Evolutionary conservation across 2,113 vertebrate genomes (phyloP), one percentile per base, ranked within the genome.

Genomic region (Scalopus aquaticus): DNA sequence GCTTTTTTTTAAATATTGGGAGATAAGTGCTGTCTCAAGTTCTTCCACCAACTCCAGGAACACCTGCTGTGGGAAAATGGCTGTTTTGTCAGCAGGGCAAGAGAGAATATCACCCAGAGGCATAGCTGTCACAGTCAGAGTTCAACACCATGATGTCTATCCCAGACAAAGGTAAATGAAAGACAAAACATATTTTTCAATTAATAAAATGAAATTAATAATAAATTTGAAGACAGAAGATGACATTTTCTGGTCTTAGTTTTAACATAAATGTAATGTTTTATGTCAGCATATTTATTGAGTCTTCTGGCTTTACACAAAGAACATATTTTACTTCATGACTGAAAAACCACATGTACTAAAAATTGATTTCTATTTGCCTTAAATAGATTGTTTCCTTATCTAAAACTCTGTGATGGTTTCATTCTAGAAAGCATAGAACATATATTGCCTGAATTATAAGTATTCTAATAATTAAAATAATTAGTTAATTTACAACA

Each of bases 141-240:
- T 91, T 95, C 88, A 95, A 70, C 26, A 94, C 88, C 60, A 86
- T 58, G 73, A 37, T 77, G 78, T 78, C 46, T 91, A 56, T 0
- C 30, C 54, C 70, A 74, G 69, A 94, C 86, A 83, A 95, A 97
- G 44, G 69, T 26, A 80, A 94, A 88, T 88, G 42, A 95, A 96
- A 93, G 70, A 92, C 92, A 97, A 96, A 83, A 42, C 96, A 94
- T 85, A 91, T 88, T 97, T 94, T 92, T 30, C 35, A 94, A 58
- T 94, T 96, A 96, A 95, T 92, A 72, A 97, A 96, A 86, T 91
- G 9, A 39, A 42, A 74, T n/a, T 89, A 28, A 32, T 89, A 28
- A n/a, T 46, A 46, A 20, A 13, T 64, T 74, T 95, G 28, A 35
- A 94, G 24, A 37, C 44, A 76, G 46, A 96, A 51, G 37, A 69